Base-by-base conservation (phyloP, 2,113 vertebrate species). In the Hemichromis elongatus region DNA sequence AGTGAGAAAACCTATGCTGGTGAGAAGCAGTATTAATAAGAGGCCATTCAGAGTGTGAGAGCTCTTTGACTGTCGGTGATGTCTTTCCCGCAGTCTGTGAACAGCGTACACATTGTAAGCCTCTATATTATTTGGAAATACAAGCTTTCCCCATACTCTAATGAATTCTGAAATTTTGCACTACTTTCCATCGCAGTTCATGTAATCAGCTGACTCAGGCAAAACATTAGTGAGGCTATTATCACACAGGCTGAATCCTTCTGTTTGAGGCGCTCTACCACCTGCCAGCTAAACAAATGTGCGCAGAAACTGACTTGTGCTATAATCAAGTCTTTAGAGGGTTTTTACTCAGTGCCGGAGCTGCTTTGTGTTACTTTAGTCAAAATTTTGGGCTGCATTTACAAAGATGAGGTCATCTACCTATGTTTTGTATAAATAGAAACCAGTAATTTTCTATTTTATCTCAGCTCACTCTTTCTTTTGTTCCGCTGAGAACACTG, bases 231-330 rank as follows among this genome's bases (percentile, higher is more conserved):
- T 40, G 28, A 14, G 19, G 42, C 24, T 88, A 28, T 86, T 84
- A 87, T 87, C 83, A 63, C 83, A 81, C 83, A 80, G 70, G 54
- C 79, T 73, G 81, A 75, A 88, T 83, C 77, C 70, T 81, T 80
- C 56, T 84, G 70, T 78, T 87, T 84, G 70, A 66, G 42, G 61
- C 75, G 14, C 16, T 53, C 30, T 7, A 47, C 79, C 85, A 84
- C 35, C 81, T 91, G 50, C 83, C 59, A 83, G 45, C 70, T 13
- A 35, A 90, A 50, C 81, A 82, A 85, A 75, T 68, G 54, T 75
- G 85, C 55, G 33, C 45, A 66, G 35, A 66, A 73, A 79, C 80
- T 26, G 68, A 45, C 37, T 79, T 47, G 24, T 45, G 45, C 47
- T 50, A 61, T 55, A 52, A 81, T 66, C 54, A 59, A 55, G 68